A percentile compares a stretch with the other conserved stretches of the same genome.
These are phyloP conservation scores for Lordiphosa clarofinis DNA, from an alignment of 1,140 invertebrate genomes.

Conservation along the genomic window DNA sequence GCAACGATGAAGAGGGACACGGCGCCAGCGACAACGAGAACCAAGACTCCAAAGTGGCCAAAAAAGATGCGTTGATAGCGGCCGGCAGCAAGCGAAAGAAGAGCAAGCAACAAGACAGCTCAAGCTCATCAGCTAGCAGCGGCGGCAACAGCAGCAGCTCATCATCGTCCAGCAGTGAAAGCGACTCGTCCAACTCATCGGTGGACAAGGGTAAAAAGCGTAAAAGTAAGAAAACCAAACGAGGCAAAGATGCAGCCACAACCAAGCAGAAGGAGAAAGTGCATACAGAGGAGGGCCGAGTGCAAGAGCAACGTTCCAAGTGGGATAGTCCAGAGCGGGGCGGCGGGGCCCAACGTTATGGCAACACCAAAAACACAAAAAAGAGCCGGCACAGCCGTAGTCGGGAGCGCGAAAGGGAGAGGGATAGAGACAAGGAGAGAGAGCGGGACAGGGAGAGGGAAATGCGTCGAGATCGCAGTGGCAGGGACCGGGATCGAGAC, in stretches of 20 bases:
- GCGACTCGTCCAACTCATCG: constrained; percentile 3
- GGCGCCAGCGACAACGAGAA: constrained; percentile 14
- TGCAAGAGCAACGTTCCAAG: constrained; percentile 65
- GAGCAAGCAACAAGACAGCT: constrained; percentile 17
- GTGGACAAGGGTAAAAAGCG: constrained; percentile 6
- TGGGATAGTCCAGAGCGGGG: constrained; percentile 65
- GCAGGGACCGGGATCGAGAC: neutral
- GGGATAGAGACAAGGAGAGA: constrained; percentile 15
- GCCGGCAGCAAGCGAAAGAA: constrained; percentile 7
- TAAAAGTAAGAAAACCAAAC: constrained; percentile 19
- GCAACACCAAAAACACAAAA: constrained; percentile 17
- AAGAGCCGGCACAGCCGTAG: constrained; percentile 28
- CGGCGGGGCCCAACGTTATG: constrained; percentile 9
- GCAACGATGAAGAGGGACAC: constrained; percentile 4
- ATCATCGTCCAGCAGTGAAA: constrained; percentile 8
- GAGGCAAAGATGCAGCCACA: constrained; percentile 1
- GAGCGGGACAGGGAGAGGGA: constrained; percentile 26
- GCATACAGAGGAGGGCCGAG: constrained; percentile 14
- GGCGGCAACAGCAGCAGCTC: constrained; percentile 8
- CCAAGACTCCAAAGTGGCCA: constrained; percentile 4
- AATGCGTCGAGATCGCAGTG: constrained; percentile 18
- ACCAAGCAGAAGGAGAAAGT: constrained; percentile 12
- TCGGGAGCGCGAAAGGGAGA: constrained; percentile 16
- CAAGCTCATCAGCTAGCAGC: constrained; percentile 23
- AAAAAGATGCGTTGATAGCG: constrained; percentile 8